These are phyloP conservation scores for Genyomyrus donnyi DNA, from an alignment of 2,113 vertebrate species.

Conservation along the genomic window DNA sequence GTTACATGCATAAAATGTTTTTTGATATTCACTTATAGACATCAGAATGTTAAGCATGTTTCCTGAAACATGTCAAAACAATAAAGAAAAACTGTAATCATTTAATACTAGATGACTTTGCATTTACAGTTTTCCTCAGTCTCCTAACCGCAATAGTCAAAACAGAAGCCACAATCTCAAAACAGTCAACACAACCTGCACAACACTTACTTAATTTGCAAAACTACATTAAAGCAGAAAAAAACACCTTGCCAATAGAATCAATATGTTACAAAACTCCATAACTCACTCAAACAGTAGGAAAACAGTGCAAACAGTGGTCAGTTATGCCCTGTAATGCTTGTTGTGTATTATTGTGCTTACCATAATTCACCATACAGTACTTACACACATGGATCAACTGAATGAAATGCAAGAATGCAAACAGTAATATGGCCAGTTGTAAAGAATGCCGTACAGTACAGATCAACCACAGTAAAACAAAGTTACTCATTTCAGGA, in stretches of 20 bases:
- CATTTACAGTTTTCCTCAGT: not conserved
- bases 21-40: not conserved
- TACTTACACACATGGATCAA: not conserved
- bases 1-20: not conserved
- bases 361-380: not conserved
- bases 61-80: not conserved
- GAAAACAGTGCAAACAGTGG: too few relatives aligned
- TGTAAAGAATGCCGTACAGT: not conserved
- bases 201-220: not conserved
- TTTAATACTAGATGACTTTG: not conserved
- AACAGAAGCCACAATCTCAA: not conserved
- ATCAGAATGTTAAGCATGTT: not conserved
- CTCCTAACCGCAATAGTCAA: not conserved
- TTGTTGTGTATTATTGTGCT: not conserved
- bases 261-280: not conserved
- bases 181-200: not conserved
- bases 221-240: not conserved
- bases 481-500: not conserved
- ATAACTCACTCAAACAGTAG: not conserved
- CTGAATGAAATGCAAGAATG: not conserved
- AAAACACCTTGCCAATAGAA: not conserved
- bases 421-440: not conserved
- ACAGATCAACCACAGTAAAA: not conserved
- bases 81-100: not conserved
- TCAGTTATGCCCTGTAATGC: not conserved